Evolutionary conservation across 2,888 invertebrate species (phyloP).

Genomic region (Plemyria rubiginata): DNA sequence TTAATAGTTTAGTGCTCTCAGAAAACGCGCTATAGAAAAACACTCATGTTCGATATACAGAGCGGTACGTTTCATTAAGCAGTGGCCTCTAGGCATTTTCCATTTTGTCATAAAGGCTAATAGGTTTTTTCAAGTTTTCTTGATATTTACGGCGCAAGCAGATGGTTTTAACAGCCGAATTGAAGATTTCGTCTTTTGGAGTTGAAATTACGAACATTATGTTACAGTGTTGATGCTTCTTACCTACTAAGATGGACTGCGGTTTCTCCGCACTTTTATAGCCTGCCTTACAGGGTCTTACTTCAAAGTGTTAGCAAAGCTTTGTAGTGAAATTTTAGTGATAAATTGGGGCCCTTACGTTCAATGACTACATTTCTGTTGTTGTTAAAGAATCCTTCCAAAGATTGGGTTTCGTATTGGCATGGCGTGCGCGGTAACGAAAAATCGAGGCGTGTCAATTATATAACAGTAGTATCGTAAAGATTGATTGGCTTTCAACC

Average conservation of each 20-base stretch:
- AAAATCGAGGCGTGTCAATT: no score
- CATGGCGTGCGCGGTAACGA: no score
- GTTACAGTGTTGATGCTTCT: conserved; percentile 15
- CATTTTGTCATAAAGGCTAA: conserved; percentile 41
- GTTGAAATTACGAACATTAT: conserved; percentile 33
- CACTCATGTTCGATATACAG: neutral
- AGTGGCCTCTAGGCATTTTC: conserved; percentile 31
- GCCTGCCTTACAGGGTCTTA: neutral
- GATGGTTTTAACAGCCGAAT: conserved; percentile 41
- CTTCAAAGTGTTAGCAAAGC: no score
- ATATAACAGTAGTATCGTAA: no score
- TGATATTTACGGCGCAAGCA: conserved; percentile 42
- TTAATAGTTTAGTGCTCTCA: no score
- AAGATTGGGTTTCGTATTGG: no score
- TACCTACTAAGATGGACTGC: conserved; percentile 9
- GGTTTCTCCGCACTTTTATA: conserved; percentile 1
- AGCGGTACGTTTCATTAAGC: conserved; percentile 1
- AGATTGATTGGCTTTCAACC: no score
- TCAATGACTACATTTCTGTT: no score
- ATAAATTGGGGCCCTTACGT: no score
- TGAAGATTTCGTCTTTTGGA: conserved; percentile 38
- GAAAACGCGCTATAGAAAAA: no score
- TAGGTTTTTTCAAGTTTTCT: conserved; percentile 44
- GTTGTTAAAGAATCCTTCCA: no score
- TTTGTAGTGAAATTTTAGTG: no score